Conservation (phyloP, 2,113 vertebrate species). For the Osmerus mordax region DNA sequence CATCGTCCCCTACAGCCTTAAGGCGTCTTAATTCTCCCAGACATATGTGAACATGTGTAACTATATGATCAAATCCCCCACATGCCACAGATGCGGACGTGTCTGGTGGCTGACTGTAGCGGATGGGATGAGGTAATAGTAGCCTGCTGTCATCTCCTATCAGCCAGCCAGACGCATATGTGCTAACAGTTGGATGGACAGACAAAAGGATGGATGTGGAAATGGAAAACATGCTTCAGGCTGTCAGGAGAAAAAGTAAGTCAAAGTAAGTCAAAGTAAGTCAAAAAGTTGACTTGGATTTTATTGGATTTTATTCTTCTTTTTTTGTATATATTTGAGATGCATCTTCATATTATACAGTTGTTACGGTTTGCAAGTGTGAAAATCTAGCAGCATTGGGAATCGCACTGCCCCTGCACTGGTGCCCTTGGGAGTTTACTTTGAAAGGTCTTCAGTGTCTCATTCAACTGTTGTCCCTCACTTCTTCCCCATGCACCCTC, state of each 20-base stretch:
- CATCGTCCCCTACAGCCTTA: slow-evolving; percentile 37
- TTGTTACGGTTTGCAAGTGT: too few species aligned
- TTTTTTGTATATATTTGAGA: neutral
- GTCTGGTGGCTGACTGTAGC: slow-evolving; percentile 22
- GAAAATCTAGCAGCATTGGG: neutral
- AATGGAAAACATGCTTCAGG: neutral
- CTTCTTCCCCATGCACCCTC: neutral
- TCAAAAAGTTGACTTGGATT: too few species aligned
- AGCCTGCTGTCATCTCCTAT: slow-evolving; percentile 47
- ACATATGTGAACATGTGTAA: slow-evolving; percentile 66
- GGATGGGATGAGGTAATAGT: slow-evolving; percentile 28
- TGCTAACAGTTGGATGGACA: neutral
- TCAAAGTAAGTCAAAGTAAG: too few species aligned
- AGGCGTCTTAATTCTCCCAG: slow-evolving; percentile 51
- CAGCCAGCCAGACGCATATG: slow-evolving; percentile 9
- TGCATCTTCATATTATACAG: neutral
- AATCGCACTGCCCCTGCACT: neutral
- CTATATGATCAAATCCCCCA: slow-evolving; percentile 51
- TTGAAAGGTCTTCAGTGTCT: neutral
- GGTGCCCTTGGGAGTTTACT: neutral
- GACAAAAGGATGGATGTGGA: too few species aligned
- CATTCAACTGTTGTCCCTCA: neutral
- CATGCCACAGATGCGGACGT: slow-evolving; percentile 44
- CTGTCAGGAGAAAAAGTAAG: neutral
- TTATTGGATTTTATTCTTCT: too few species aligned